A percentile compares a stretch with the other conserved stretches of the same genome.
Conservation (phyloP, 2,113 vertebrate genomes). For the Thamnaconus septentrionalis region DNA sequence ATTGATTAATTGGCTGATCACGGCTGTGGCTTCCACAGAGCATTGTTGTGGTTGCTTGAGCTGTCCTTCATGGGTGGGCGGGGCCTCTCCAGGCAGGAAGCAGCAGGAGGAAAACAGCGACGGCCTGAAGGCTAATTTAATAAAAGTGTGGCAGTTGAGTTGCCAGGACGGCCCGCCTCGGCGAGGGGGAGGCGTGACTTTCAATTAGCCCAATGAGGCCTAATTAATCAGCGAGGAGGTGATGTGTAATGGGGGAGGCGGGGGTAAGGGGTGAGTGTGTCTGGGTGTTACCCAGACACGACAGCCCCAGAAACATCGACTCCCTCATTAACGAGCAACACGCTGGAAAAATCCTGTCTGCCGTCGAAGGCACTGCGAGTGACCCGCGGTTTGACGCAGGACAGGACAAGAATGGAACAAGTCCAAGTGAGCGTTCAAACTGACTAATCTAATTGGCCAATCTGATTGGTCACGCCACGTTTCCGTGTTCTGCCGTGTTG, state of each 20-base stretch:
- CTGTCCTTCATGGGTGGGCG: conserved; percentile 67
- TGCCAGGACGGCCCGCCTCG: conserved; percentile 29
- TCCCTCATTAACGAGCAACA: conserved; percentile 59
- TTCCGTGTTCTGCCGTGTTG: too few species aligned
- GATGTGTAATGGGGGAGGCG: conserved; percentile 61
- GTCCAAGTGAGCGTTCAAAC: background rate
- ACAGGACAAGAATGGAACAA: conserved; percentile 14
- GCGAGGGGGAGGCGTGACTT: conserved; percentile 67
- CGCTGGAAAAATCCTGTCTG: conserved; percentile 24
- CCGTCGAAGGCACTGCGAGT: conserved; percentile 50
- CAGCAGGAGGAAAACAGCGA: background rate
- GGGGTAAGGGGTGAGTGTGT: conserved; percentile 47
- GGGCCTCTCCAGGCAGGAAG: conserved; percentile 13
- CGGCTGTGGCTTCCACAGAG: conserved; percentile 65
- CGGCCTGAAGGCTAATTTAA: conserved; percentile 49
- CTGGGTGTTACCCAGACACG: too few species aligned
- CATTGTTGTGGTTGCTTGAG: conserved; percentile 47
- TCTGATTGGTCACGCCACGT: too few species aligned
- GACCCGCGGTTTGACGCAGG: conserved; percentile 37
- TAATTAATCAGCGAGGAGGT: conserved; percentile 75
- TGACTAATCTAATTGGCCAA: background rate
- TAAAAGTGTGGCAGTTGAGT: conserved; percentile 52
- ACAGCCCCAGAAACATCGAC: conserved; percentile 31
- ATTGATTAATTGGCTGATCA: conserved; percentile 81
- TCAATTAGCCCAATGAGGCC: conserved; percentile 72